These are phyloP conservation scores for Cyprinella venusta DNA, from an alignment of 2,797 vertebrate species.

Conservation along the genomic window DNA sequence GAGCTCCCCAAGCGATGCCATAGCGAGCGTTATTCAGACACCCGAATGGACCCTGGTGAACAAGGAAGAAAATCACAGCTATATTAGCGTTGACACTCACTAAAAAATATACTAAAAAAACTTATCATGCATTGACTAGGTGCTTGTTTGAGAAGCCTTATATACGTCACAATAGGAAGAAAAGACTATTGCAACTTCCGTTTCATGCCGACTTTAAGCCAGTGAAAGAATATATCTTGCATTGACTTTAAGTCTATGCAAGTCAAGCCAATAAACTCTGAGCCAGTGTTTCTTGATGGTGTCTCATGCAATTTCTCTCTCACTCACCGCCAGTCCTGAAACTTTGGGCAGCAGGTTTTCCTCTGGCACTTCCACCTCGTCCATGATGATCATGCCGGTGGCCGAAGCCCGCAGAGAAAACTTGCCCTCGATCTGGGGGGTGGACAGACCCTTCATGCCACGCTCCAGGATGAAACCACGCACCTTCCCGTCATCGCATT, in stretches of 20 bases:
- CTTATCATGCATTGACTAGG: neutral
- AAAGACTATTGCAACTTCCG: neutral
- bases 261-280: neutral
- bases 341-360: conserved; percentile 86
- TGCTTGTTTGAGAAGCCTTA: neutral
- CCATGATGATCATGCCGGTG: conserved; percentile 93
- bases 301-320: neutral
- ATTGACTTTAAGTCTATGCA: neutral
- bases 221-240: neutral
- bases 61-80: neutral
- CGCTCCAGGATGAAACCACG: conserved; percentile 90
- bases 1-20: conserved; percentile 90
- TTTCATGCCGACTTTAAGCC: neutral
- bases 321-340: conserved; percentile 81
- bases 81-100: neutral
- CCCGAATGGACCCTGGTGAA: conserved; percentile 88
- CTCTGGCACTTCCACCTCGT: conserved; percentile 87
- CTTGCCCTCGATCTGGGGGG: conserved; percentile 91
- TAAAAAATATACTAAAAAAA: neutral
- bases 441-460: conserved; percentile 85
- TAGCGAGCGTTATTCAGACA: conserved; percentile 93
- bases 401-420: conserved; percentile 89
- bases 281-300: neutral
- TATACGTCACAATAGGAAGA: neutral
- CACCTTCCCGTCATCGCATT: conserved; percentile 83